Conservation (phyloP, 2,113 vertebrate genomes). For the Erinaceus europaeus region DNA sequence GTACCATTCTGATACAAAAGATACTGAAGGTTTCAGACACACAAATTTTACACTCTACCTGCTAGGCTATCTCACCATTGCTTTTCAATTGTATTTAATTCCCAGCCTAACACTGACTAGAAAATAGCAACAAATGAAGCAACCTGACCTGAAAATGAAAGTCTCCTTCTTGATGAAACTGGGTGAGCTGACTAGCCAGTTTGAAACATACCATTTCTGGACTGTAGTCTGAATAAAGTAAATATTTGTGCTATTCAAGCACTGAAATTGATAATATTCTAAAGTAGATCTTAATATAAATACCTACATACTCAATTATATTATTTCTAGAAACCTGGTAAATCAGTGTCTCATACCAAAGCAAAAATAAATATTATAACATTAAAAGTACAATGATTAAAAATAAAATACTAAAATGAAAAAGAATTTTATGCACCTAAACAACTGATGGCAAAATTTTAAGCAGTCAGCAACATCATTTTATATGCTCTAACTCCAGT, state of each 20-base stretch:
- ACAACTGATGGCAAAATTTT: not conserved
- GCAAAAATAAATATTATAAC: not conserved
- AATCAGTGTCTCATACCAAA: not conserved
- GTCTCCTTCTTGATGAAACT: not conserved
- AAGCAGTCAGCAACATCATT: no score
- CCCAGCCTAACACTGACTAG: not conserved
- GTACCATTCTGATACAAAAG: no score
- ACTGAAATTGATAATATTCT: not conserved
- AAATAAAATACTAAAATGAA: conserved; percentile 19
- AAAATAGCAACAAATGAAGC: conserved; percentile 13
- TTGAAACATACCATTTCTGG: not conserved
- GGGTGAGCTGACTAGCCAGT: not conserved
- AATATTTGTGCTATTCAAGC: not conserved
- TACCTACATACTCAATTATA: not conserved
- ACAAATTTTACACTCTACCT: no score
- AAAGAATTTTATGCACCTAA: not conserved
- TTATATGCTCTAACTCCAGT: no score
- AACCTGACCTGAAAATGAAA: not conserved
- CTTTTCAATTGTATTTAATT: not conserved
- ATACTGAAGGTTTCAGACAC: no score
- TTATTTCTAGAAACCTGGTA: not conserved
- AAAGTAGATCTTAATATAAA: not conserved
- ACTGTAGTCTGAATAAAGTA: not conserved
- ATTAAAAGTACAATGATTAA: not conserved
- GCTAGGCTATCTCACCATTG: no score